These are phyloP conservation scores for Acronicta alni DNA, from an alignment of 2,888 invertebrate genomes.

Conservation along the genomic window DNA sequence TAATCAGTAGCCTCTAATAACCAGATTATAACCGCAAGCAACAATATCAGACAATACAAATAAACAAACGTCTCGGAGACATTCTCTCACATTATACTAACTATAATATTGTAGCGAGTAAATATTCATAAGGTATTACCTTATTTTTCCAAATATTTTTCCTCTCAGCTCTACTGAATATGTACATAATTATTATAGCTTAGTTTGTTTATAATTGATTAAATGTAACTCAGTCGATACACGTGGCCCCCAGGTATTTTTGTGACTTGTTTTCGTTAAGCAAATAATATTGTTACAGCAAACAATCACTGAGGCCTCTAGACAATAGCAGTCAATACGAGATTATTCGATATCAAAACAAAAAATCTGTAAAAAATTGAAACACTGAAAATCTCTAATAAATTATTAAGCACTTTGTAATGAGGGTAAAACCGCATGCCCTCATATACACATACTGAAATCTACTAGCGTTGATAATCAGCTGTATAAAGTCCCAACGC, in stretches of 20 bases:
- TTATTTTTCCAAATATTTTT: constrained; percentile 23
- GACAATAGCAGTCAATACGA: neutral
- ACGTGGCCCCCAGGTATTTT: neutral
- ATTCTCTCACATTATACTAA: constrained; percentile 12
- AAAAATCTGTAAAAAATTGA: neutral
- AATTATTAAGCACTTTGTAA: too few species aligned
- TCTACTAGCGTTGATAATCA: too few species aligned
- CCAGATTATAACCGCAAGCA: neutral
- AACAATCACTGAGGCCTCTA: constrained; percentile 5
- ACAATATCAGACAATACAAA: constrained; percentile 26
- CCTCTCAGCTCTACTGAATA: constrained; percentile 27
- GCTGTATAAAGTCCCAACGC: too few species aligned
- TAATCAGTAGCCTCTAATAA: too few species aligned
- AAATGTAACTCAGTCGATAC: constrained; percentile 11
- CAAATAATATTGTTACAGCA: constrained; percentile 1
- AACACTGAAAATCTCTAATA: neutral
- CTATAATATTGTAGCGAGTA: constrained; percentile 13
- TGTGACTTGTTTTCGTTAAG: neutral
- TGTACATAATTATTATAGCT: constrained; percentile 14
- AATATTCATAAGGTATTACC: constrained; percentile 42
- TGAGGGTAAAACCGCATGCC: too few species aligned
- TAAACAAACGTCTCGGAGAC: constrained; percentile 21
- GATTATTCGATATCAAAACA: neutral
- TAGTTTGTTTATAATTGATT: constrained; percentile 16
- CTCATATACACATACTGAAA: too few species aligned